A percentile compares a stretch with the other conserved stretches of the same genome.
Conservation (phyloP, 1,140 invertebrate genomes). For the Cydia strobilella region DNA sequence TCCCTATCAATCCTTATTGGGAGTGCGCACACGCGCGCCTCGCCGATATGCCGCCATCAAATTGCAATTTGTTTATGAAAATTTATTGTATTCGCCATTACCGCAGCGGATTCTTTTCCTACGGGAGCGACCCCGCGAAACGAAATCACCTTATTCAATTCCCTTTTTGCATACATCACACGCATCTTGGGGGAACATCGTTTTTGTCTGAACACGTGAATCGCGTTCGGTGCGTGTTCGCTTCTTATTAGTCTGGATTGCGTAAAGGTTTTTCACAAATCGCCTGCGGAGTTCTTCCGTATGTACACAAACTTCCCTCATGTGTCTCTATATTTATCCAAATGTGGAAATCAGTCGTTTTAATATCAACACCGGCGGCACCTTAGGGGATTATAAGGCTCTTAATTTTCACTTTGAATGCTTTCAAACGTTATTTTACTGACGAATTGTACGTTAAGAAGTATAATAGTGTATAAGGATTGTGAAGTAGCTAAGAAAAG, state of each 20-base stretch:
- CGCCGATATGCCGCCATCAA: constrained; percentile 77
- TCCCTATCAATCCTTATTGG: constrained; percentile 79
- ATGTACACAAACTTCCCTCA: constrained; percentile 40
- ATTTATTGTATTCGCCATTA: constrained; percentile 80
- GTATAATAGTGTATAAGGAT: background rate
- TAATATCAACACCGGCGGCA: constrained; percentile 13
- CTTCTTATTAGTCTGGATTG: constrained; percentile 76
- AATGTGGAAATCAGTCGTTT: constrained; percentile 25
- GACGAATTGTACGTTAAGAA: background rate
- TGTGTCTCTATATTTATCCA: constrained; percentile 34
- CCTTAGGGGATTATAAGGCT: constrained; percentile 3
- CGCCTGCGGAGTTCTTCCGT: constrained; percentile 45
- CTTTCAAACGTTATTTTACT: background rate
- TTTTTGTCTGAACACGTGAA: constrained; percentile 77
- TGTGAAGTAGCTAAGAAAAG: background rate
- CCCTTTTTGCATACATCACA: constrained; percentile 79
- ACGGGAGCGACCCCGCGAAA: constrained; percentile 74
- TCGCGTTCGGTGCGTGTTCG: constrained; percentile 74
- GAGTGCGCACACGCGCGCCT: constrained; percentile 63
- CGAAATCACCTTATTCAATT: constrained; percentile 80
- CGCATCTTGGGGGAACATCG: constrained; percentile 63
- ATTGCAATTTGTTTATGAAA: constrained; percentile 80
- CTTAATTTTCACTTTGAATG: background rate
- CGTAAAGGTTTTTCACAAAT: constrained; percentile 62
- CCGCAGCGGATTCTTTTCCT: constrained; percentile 74